Base-by-base conservation (phyloP, 1,140 invertebrate species). In the Pseudomyrmex pallidus region DNA sequence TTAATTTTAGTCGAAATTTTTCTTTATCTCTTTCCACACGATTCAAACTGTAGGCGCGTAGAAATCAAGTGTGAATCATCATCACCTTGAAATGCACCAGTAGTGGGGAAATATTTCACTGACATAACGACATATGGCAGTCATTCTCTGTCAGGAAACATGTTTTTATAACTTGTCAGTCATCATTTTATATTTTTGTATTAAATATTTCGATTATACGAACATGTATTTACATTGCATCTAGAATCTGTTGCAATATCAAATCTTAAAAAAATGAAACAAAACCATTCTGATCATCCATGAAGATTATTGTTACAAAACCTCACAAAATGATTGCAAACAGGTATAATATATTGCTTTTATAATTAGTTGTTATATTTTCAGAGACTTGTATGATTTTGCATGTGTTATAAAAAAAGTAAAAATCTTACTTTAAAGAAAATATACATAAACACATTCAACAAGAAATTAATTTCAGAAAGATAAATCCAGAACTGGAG, bases 401-500 rank as follows among this genome's bases (percentile, higher is more conserved):
- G 35, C 35, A 35, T 35, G 35, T 7, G 35, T 35, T 35, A 35
- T 35, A 35, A 35, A 35, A 7, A 35, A 54, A 77, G 15, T 20
- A 2, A 13, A 8, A 50, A 15, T 13, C 15, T 72, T 5, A 44
- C 35, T 52, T 56, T 44, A 15, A 56, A 20, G 15, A 57, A 73
- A 35, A 35, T 35, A 35, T 5, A 35, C 5, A 35, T 35, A 35
- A 35, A 35, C 35, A 35, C 5, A 5, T 35, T 35, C 5, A 35
- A 35, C 35, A 35, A 35, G 35, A 35, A 83, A 9, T 50, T 12
- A 46, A 70, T 87, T 89, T 64, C 52, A 92, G 92, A 7, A 90
- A 91, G 2, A 9, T 87, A 13, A 88, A 92, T 85, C 84, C 89
- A 59, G 87, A 90, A 10, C 10, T 93, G 50, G 92, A 93, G 66